Evolutionary conservation across 2,888 invertebrate genomes (phyloP).

Genomic region (Dichetophora obliterata): DNA sequence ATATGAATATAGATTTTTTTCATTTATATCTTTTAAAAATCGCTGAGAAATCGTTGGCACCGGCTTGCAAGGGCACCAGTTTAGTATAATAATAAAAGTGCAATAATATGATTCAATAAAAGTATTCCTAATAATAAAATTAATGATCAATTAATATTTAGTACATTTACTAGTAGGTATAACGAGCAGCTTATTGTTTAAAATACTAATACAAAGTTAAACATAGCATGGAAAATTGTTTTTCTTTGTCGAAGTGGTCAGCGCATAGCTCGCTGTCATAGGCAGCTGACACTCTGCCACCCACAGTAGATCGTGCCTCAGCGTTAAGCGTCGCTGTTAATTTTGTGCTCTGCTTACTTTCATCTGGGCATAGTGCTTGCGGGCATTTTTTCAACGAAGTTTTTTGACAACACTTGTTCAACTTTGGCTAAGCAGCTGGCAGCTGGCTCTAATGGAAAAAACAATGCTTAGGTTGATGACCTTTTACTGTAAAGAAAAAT

Average conservation of each 20-base stretch:
- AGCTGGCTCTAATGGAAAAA: conserved; percentile 75
- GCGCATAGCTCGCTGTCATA: conserved; percentile 59
- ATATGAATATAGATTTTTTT: too few species aligned
- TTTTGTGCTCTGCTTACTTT: conserved; percentile 54
- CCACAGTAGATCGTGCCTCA: conserved; percentile 12
- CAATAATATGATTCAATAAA: conserved; percentile 8
- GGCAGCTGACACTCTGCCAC: conserved; percentile 49
- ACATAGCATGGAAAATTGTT: conserved; percentile 65
- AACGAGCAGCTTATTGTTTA: background rate
- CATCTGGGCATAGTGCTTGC: conserved; percentile 69
- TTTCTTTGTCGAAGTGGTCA: conserved; percentile 52
- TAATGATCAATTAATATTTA: conserved; percentile 5
- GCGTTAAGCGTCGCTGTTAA: conserved; percentile 23
- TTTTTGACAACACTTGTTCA: conserved; percentile 79
- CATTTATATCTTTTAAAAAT: too few species aligned
- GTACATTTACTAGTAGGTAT: conserved; percentile 25
- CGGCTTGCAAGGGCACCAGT: too few species aligned
- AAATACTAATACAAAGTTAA: conserved; percentile 47
- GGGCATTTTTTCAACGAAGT: conserved; percentile 81
- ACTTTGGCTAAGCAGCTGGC: conserved; percentile 73
- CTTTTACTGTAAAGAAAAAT: background rate
- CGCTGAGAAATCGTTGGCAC: too few species aligned
- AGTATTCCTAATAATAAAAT: background rate
- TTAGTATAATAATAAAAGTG: background rate
- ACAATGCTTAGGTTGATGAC: background rate